Base-by-base conservation (phyloP, 1,140 invertebrate species). In the Temnothorax curvispinosus region DNA sequence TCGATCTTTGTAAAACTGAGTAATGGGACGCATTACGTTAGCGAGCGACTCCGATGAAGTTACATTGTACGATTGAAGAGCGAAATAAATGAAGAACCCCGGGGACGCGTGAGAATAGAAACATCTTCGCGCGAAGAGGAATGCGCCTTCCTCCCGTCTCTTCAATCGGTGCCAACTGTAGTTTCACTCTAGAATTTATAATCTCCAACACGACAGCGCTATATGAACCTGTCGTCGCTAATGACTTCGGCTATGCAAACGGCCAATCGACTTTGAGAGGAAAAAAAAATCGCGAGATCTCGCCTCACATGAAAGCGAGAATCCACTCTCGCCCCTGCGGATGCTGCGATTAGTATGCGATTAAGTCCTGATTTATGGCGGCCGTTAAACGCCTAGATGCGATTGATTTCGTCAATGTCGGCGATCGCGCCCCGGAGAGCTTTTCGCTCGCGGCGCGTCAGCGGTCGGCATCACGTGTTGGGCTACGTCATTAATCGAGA, bases 341-440 rank as follows among this genome's bases (percentile, higher is more conserved):
- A 56, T 52, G 52, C 27, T 13, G 41, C 67, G 67, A 82, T 82
- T 82, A 82, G 50, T 72, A 72, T 67, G 78, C 67, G 54, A 82
- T 80, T 69, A 60, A 82, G 41, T 41, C 9, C 67, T 56, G 67
- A 82, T 82, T 82, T 82, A 82, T 74, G 21, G 13, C 27, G 38
- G 52, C 47, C 77, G 50, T 80, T 80, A 80, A 69, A 69, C 65
- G 32, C 62, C 44, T 50, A 50, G 62, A 65, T 67, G 77, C 60
- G 77, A 80, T 80, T 69, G 60, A 80, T 80, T 80, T 80, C 77
- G 77, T 69, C 62, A 54, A 69, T 69, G 60, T 47, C 64, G 62
- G 38, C 38, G 74, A 58, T 76, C 56, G 56, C 11, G 56, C 11
- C 32, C 35, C 32, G 15, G 13, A 60, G 74, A 77, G 74, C 56